Conservation (phyloP, 2,888 invertebrate genomes). For the Isotomurus palustris region DNA sequence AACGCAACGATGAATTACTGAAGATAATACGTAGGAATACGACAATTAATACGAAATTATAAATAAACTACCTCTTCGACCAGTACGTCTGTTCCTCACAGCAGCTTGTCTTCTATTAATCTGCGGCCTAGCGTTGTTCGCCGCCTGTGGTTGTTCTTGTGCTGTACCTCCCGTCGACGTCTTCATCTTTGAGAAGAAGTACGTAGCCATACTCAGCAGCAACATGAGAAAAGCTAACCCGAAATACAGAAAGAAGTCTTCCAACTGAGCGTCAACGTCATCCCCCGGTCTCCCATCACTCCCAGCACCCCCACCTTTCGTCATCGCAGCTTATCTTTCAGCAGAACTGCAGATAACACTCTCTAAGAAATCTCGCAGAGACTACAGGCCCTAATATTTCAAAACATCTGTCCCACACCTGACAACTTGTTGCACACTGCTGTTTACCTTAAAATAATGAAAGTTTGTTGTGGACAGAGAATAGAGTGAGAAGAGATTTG, state of each 20-base stretch:
- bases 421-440: too few species aligned
- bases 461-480: too few species aligned
- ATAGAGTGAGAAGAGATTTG: too few species aligned
- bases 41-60: slow-evolving; percentile 1
- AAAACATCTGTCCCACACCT: too few species aligned
- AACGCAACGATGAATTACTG: not conserved
- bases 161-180: not conserved
- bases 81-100: slow-evolving; percentile 21
- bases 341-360: too few species aligned
- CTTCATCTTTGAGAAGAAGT: slow-evolving; percentile 9
- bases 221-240: slow-evolving; percentile 28
- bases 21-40: not conserved
- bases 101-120: slow-evolving; percentile 31
- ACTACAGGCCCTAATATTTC: too few species aligned
- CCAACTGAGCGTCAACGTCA: slow-evolving; percentile 13
- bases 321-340: too few species aligned
- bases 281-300: not conserved
- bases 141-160: not conserved
- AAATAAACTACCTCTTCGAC: slow-evolving; percentile 19
- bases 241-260: slow-evolving; percentile 40
- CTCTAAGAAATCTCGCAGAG: too few species aligned
- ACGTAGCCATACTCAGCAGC: slow-evolving; percentile 18
- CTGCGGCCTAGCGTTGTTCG: slow-evolving; percentile 3
- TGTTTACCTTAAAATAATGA: too few species aligned
- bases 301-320: too few species aligned